These are phyloP conservation scores for Perccottus glenii DNA, from an alignment of 2,113 vertebrate species.

Conservation along the genomic window DNA sequence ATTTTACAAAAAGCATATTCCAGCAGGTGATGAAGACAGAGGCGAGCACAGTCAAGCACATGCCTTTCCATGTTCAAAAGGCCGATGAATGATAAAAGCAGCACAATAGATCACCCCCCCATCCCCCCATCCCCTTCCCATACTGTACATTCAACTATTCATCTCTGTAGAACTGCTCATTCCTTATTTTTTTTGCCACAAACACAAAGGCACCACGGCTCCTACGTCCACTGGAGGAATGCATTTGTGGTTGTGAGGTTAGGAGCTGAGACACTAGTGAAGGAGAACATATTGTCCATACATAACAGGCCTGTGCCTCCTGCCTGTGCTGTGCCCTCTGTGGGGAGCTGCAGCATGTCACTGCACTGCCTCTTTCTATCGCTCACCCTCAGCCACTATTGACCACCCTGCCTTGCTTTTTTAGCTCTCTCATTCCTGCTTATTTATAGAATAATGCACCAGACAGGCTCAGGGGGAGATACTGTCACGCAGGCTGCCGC, in stretches of 20 bases:
- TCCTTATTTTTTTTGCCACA: neutral
- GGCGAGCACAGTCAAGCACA: neutral
- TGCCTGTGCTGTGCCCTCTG: slow-evolving; percentile 33
- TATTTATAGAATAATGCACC: slow-evolving; percentile 78
- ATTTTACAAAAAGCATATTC: neutral
- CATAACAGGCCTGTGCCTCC: slow-evolving; percentile 36
- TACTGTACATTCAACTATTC: neutral
- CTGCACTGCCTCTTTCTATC: slow-evolving; percentile 16
- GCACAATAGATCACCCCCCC: neutral
- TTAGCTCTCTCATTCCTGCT: slow-evolving; percentile 65
- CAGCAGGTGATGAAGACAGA: neutral
- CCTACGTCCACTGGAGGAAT: slow-evolving; percentile 5
- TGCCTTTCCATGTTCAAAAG: neutral
- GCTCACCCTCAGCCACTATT: slow-evolving; percentile 57
- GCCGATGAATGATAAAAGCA: neutral
- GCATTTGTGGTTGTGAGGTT: slow-evolving; percentile 11
- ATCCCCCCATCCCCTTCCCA: neutral
- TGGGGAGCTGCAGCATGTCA: slow-evolving; percentile 47
- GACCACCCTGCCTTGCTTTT: slow-evolving; percentile 71
- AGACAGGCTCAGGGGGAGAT: slow-evolving; percentile 46
- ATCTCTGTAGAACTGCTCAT: neutral
- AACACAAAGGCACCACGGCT: neutral
- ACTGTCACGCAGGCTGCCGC: slow-evolving; percentile 54
- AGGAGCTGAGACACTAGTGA: slow-evolving; percentile 26
- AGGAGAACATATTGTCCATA: slow-evolving; percentile 48